phyloP scores from a whole-genome alignment of 2,888 invertebrate genomes.

The Tetranychus piercei region DNA sequence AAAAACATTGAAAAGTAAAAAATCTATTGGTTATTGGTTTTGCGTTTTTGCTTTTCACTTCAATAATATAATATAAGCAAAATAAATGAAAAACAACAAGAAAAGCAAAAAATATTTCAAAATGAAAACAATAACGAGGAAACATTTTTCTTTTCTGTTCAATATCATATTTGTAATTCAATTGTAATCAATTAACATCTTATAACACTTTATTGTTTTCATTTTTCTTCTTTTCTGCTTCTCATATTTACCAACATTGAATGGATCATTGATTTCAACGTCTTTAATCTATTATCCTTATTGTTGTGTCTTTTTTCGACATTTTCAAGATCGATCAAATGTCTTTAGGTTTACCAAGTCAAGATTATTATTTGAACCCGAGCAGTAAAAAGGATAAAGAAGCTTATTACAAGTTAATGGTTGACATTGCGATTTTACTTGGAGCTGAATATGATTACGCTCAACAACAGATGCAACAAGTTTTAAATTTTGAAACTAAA shows the following conservation, averaged over 20 bases:
- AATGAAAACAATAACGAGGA: neutral
- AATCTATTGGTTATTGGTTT: too few species aligned
- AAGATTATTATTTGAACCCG: conserved; percentile 62
- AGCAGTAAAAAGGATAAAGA: conserved; percentile 49
- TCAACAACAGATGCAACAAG: conserved; percentile 46
- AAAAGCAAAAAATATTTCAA: neutral
- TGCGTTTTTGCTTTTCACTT: too few species aligned
- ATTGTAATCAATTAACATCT: too few species aligned
- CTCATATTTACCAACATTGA: neutral
- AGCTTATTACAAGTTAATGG: conserved; percentile 66
- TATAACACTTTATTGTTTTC: neutral
- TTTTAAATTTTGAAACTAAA: conserved; percentile 55
- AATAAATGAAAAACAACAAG: neutral
- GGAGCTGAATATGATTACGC: conserved; percentile 44
- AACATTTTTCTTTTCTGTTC: too few species aligned
- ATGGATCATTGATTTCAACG: neutral
- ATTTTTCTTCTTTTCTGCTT: conserved; percentile 1
- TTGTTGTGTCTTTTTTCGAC: conserved; percentile 22
- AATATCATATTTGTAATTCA: too few species aligned
- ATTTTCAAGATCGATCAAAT: conserved; percentile 46
- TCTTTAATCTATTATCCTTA: neutral
- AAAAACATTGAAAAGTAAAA: neutral
- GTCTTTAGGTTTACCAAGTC: conserved; percentile 47
- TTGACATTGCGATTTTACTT: conserved; percentile 52
- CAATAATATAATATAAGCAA: too few species aligned